Evolutionary conservation across 2,888 invertebrate genomes (phyloP).

Genomic region (Athalia cordata): DNA sequence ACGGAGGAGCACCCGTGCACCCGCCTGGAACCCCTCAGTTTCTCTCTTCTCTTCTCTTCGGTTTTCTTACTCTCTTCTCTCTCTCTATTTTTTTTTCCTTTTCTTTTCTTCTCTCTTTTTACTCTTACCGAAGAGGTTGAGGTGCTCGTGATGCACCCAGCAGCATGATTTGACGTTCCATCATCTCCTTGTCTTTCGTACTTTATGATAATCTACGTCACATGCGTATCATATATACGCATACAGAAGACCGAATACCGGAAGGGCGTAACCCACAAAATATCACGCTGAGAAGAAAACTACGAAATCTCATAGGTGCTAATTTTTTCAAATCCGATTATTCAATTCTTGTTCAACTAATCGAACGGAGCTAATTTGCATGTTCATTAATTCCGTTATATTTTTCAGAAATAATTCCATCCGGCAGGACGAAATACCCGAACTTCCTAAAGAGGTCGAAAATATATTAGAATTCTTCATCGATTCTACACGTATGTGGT

Average conservation of each 20-base stretch:
- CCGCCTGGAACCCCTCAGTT: conserved; percentile 28
- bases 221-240: neutral
- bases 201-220: conserved; percentile 20
- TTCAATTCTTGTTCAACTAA: no score
- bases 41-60: neutral
- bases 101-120: neutral
- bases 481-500: no score
- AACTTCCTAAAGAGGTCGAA: neutral
- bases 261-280: no score
- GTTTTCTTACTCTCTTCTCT: neutral
- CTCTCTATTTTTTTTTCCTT: no score
- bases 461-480: no score
- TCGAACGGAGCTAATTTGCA: no score
- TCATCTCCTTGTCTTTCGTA: conserved; percentile 27
- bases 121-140: no score
- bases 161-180: neutral
- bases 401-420: no score
- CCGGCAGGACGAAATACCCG: neutral
- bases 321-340: no score
- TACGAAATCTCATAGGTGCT: no score
- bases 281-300: no score
- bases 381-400: no score
- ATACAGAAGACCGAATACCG: neutral
- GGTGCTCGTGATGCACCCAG: neutral
- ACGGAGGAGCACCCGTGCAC: conserved; percentile 31